These are phyloP conservation scores for Eurois occulta DNA, from an alignment of 2,888 invertebrate species.

Conservation along the genomic window DNA sequence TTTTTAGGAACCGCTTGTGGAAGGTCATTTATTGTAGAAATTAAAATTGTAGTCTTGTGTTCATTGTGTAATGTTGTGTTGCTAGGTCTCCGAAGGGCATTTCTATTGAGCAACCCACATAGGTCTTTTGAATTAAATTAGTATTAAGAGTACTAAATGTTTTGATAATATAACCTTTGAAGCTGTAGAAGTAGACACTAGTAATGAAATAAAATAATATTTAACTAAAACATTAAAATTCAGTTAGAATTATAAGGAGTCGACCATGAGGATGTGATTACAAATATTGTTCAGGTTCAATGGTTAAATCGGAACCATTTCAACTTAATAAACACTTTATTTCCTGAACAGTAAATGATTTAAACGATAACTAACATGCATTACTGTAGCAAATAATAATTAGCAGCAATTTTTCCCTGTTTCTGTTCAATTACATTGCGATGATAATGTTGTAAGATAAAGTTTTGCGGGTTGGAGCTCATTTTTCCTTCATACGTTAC, in stretches of 20 bases:
- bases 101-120: conserved; percentile 7
- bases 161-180: neutral
- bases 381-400: neutral
- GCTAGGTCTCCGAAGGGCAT: conserved; percentile 22
- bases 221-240: neutral
- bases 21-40: conserved; percentile 23
- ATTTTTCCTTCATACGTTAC: conserved; percentile 16
- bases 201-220: no score
- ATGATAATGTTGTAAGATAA: conserved; percentile 33
- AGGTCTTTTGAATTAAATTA: conserved; percentile 10
- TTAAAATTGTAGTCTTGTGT: conserved; percentile 12
- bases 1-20: conserved; percentile 7
- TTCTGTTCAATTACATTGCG: conserved; percentile 31
- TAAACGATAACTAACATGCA: conserved; percentile 28
- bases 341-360: conserved; percentile 28
- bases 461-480: neutral
- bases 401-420: conserved; percentile 18
- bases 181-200: neutral
- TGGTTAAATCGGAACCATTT: conserved; percentile 7
- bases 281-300: conserved; percentile 30
- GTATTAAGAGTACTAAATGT: neutral
- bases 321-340: conserved; percentile 16
- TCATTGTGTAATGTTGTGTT: conserved; percentile 1
- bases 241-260: neutral
- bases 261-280: neutral